phyloP scores from a whole-genome alignment of 2,888 invertebrate genomes.

The Sphaeridia pumilis region DNA sequence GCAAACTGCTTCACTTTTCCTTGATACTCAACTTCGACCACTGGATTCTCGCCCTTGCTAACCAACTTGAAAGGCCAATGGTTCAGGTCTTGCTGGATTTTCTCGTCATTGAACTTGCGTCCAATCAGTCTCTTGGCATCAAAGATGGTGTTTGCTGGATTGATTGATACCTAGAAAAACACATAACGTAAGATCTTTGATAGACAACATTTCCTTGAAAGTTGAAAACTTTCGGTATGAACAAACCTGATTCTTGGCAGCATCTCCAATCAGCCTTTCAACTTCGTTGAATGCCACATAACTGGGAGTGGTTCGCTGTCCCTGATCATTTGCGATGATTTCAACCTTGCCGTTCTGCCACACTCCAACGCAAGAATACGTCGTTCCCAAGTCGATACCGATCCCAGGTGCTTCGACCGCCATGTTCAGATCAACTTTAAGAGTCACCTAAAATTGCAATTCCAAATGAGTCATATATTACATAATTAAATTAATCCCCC shows the following conservation, averaged over 20 bases:
- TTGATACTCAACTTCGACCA: neutral
- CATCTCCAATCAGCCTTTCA: constrained; percentile 72
- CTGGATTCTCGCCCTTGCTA: constrained; percentile 46
- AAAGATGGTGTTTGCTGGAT: no score
- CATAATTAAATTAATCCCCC: no score
- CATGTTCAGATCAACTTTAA: no score
- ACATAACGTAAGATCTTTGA: no score
- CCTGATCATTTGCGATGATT: constrained; percentile 71
- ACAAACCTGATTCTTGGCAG: constrained; percentile 69
- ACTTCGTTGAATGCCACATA: constrained; percentile 78
- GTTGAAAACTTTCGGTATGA: constrained; percentile 77
- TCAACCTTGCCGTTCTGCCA: constrained; percentile 73
- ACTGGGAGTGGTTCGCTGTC: constrained; percentile 68
- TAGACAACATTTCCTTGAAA: constrained; percentile 48
- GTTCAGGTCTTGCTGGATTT: no score
- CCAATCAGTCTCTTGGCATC: no score
- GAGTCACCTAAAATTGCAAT: no score
- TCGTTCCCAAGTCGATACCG: constrained; percentile 84
- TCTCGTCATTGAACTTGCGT: no score
- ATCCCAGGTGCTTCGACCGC: constrained; percentile 45
- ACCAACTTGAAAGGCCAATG: constrained; percentile 87
- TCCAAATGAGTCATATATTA: no score
- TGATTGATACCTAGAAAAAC: no score
- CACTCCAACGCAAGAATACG: constrained; percentile 72
- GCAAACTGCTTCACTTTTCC: constrained; percentile 65